Conservation (phyloP, 2,113 vertebrate species). For the Xenus cinereus region DNA sequence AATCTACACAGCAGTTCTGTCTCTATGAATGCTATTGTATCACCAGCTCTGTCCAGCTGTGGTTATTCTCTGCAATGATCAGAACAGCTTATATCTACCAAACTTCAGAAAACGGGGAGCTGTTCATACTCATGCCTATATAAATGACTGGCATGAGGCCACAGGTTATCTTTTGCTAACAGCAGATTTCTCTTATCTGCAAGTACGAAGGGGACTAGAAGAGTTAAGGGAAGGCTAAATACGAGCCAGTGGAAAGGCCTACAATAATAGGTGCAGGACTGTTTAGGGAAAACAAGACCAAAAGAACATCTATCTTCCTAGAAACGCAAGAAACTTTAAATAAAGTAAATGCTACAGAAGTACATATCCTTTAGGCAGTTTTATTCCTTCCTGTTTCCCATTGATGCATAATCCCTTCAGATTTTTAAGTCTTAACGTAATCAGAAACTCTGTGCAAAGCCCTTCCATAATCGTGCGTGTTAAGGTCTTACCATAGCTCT, state of each 20-base stretch:
- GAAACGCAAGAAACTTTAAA: neutral
- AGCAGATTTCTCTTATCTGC: neutral
- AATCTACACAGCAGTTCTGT: neutral
- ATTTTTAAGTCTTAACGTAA: neutral
- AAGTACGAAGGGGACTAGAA: neutral
- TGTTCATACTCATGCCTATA: neutral
- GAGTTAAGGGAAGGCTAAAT: neutral
- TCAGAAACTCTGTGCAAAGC: neutral
- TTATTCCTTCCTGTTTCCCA: neutral
- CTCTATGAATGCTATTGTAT: neutral
- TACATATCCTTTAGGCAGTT: neutral
- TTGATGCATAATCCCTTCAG: neutral
- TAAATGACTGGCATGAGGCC: neutral
- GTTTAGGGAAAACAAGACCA: neutral
- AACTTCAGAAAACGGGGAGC: neutral
- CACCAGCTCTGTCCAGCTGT: neutral
- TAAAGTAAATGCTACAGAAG: neutral
- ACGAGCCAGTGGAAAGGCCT: neutral
- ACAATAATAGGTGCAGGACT: neutral
- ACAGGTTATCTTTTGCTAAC: neutral
- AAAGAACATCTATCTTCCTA: neutral
- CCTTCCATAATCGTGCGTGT: neutral
- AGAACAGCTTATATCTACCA: neutral
- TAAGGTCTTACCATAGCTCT: neutral
- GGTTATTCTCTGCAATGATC: neutral